Evolutionary conservation across 2,113 vertebrate species (phyloP).

Genomic region (Eulacestoma nigropectus): DNA sequence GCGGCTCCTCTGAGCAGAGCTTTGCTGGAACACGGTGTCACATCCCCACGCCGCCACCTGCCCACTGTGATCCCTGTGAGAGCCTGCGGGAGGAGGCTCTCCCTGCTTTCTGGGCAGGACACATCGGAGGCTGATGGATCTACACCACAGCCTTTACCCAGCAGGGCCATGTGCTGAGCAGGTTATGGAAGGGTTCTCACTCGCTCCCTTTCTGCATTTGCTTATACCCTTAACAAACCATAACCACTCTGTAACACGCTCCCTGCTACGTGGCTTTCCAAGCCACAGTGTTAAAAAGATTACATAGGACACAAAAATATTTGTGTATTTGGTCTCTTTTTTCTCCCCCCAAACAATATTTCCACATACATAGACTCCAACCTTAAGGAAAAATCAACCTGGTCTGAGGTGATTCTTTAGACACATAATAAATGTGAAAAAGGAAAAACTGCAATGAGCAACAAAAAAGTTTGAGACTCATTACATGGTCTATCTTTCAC

Average conservation of each 20-base stretch:
- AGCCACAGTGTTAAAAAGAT: not conserved
- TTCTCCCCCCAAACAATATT: no score
- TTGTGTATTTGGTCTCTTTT: not conserved
- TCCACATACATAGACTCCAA: not conserved
- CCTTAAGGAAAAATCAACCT: not conserved
- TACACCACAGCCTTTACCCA: not conserved
- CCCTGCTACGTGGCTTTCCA: not conserved
- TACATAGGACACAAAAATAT: not conserved
- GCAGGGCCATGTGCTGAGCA: accelerated
- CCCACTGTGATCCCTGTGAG: not conserved
- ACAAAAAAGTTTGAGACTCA: not conserved
- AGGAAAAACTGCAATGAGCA: not conserved
- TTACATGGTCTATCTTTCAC: not conserved
- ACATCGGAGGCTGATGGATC: accelerated
- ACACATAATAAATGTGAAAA: not conserved
- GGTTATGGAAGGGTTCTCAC: not conserved
- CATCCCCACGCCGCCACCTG: not conserved
- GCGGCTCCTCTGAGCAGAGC: not conserved
- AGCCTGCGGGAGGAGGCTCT: accelerated
- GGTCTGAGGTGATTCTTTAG: not conserved
- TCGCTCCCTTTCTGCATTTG: not conserved
- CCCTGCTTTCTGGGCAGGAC: not conserved
- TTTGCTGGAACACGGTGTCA: not conserved
- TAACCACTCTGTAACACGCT: not conserved
- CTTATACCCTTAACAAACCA: not conserved